Evolutionary conservation across 2,888 invertebrate genomes (phyloP), one percentile per base, ranked within the genome.

Genomic region (Polietes domitor): DNA sequence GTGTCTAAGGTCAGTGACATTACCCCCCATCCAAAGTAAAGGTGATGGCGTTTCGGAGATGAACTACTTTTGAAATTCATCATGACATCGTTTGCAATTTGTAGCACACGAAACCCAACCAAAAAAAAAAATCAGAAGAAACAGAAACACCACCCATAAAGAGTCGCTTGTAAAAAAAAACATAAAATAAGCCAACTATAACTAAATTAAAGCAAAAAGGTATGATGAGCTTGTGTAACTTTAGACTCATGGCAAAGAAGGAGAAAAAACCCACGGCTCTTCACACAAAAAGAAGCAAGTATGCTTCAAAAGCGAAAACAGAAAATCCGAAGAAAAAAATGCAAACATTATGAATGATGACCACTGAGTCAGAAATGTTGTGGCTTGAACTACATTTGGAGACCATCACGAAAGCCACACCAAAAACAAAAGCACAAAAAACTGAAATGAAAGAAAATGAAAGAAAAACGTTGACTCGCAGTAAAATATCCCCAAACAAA

Each of bases 271-370:
- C n/a, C 63, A 24, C 24, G n/a, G 21, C 68, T 41, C 24, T 43
- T n/a, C 61, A 15, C 28, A 61, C 28, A 28, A 61, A 61, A 61
- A 61, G 24, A 61, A 61, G 24, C 58, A 28, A 28, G 28, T n/a
- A 28, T 7, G n/a, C 28, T 47, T 58, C 26, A 68, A 43, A 43
- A 63, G 28, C 61, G 6, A 4, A 10, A 28, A 26, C 2, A 6
- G 26, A 58, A 58, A 58, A 26, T 9, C 2, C 53, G 10, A 53
- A 5, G n/a, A n/a, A 58, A 63, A 47, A 17, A 17, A 68, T 21
- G 15, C 68, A 68, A 41, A 43, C 19, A 75, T 78, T 84, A 84
- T 84, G 78, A 78, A 84, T 78, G 84, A 84, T 84, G 78, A 79
- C 76, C 78, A 83, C 78, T 81, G 78, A 72, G 53, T 61, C 75